Evolutionary conservation across 2,797 vertebrate genomes (phyloP).

Genomic region (Lepus townsendii): DNA sequence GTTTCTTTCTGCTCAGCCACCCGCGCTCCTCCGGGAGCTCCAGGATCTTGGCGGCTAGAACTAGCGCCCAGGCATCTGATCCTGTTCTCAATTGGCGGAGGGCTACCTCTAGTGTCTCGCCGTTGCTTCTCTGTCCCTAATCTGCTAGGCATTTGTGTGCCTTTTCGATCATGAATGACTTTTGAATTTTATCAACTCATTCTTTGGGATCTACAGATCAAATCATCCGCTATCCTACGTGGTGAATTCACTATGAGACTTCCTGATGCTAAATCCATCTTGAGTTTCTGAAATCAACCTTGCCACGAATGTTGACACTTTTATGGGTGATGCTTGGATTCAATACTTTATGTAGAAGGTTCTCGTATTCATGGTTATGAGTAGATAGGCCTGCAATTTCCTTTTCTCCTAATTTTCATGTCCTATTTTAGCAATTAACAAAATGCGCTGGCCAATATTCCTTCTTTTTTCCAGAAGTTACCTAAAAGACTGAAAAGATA

Average conservation of each 20-base stretch:
- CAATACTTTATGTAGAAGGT: not conserved
- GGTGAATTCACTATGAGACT: not conserved
- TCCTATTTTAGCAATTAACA: not conserved
- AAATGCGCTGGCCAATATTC: not conserved
- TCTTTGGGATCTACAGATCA: not conserved
- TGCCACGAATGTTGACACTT: not conserved
- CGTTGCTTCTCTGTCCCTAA: not conserved
- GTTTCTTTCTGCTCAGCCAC: not conserved
- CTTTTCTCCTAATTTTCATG: slow-evolving; percentile 5
- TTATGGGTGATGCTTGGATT: not conserved
- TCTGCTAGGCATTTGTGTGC: not conserved
- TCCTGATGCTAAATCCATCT: not conserved
- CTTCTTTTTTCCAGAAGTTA: not conserved
- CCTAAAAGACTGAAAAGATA: not conserved
- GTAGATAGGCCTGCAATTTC: not conserved
- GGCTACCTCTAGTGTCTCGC: not conserved
- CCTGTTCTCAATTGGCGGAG: not conserved
- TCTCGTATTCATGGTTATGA: not conserved
- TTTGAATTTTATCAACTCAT: slow-evolving; percentile 33
- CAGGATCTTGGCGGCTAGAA: not conserved
- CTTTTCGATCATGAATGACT: not conserved
- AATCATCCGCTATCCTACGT: not conserved
- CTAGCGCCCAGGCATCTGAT: not conserved
- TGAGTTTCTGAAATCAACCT: not conserved
- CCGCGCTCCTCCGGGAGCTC: not conserved